Base-by-base conservation (phyloP, 1,140 invertebrate species). In the Pseudoatta argentina region DNA sequence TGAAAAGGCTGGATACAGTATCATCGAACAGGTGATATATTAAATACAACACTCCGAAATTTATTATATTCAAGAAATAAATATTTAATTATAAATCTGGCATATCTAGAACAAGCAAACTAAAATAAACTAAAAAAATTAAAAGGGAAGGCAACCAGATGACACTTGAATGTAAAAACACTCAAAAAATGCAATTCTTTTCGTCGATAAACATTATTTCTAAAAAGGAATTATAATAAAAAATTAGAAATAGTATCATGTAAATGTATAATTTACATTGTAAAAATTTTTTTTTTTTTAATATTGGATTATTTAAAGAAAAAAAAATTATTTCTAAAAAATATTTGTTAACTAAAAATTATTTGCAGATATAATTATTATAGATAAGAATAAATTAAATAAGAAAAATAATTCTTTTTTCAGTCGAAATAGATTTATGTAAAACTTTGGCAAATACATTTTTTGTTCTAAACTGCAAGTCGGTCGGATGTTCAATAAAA, bases 1-100 rank as follows among this genome's bases (percentile, higher is more conserved):
- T 86, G 96, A 96, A 82, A 97, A 97, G 86, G 95, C 95, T 0
- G 95, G 97, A 1, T 97, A 97, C 91, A 97, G 96, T 57, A 96
- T 97, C 91, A 96, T 97, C 76, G 96, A 97, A 63, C 97, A 97
- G 78, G 96, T 96, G 85, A 96, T 76, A 14, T 67, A 63, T 78
- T 55, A 4, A n/a, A 10, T 30, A 39, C 34, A 39, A 67, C 21
- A 21, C 0, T 44, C 21, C 1, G 0, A n/a, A 48, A 61, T 10
- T 44, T 73, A 55, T 34, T 7, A 14, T 14, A 71, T 27, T 1
- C 6, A 34, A 72, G 2, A n/a, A 72, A 30, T 34, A 1, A 2
- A 57, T 57, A 8, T 73, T 34, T 73, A 73, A 57, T 57, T n/a
- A 44, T 21, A n/a, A 66, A 66, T 39, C 18, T 66, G 30, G 3